Conservation (phyloP, 2,888 invertebrate species). For the Hyppa rectilinea region DNA sequence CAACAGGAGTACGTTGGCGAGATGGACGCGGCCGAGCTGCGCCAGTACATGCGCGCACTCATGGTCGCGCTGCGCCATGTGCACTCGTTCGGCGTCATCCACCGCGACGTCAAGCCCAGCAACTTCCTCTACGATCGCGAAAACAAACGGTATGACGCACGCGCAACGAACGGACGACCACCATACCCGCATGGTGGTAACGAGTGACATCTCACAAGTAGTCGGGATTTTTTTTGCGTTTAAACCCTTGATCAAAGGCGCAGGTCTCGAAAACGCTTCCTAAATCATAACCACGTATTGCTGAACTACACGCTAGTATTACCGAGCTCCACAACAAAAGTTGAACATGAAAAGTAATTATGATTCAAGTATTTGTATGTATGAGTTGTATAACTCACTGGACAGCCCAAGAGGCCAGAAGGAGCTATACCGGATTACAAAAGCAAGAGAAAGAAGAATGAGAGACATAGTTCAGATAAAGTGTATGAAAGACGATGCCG, state of each 20-base stretch:
- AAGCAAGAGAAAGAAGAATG: too few relatives aligned
- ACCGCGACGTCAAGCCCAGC: slow-evolving; percentile 97
- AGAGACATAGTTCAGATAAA: too few relatives aligned
- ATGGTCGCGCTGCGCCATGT: slow-evolving; percentile 94
- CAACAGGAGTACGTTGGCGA: slow-evolving; percentile 93
- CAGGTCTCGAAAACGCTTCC: neutral
- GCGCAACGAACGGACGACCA: neutral
- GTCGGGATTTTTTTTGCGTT: neutral
- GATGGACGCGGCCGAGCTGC: slow-evolving; percentile 93
- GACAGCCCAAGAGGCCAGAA: too few relatives aligned
- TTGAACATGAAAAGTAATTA: neutral
- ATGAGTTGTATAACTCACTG: too few relatives aligned
- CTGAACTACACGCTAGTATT: neutral
- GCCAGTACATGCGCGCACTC: slow-evolving; percentile 95
- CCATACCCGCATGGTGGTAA: too few relatives aligned
- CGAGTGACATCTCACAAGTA: neutral
- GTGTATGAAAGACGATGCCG: too few relatives aligned
- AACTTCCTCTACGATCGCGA: slow-evolving; percentile 96
- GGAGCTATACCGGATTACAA: too few relatives aligned
- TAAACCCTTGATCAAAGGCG: neutral
- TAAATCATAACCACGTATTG: neutral
- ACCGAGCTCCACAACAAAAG: neutral
- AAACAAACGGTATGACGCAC: slow-evolving; percentile 87
- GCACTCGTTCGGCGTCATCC: slow-evolving; percentile 96
- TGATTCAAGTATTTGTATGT: neutral